Percentiles rank a stretch among this genome's conserved stretches.
These are phyloP conservation scores for Macquaria australasica DNA, from an alignment of 2,113 vertebrate species.

Conservation along the genomic window DNA sequence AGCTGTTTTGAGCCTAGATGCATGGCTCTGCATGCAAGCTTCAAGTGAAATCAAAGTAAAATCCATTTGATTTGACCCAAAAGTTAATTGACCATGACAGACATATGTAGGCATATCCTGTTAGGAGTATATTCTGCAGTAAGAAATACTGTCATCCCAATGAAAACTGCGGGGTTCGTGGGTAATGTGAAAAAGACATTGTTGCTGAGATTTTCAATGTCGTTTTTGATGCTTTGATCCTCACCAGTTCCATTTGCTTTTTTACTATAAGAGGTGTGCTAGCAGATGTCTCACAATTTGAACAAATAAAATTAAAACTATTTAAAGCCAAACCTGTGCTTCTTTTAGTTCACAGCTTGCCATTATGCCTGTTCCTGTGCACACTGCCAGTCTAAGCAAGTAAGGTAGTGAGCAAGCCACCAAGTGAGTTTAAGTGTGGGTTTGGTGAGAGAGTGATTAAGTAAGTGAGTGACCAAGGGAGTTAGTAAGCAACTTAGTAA, in stretches of 20 bases:
- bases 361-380: not conserved
- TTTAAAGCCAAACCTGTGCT: not conserved
- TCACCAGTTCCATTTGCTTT: not conserved
- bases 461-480: not conserved
- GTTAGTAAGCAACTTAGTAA: not conserved
- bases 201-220: no score
- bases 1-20: not conserved
- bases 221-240: not conserved
- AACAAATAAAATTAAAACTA: not conserved
- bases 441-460: not conserved
- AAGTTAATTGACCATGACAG: not conserved
- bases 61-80: not conserved
- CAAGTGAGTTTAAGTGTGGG: not conserved
- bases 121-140: not conserved
- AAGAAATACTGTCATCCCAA: not conserved
- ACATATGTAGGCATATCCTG: not conserved
- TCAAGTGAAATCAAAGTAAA: not conserved
- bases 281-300: not conserved
- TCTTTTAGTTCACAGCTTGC: not conserved
- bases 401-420: not conserved
- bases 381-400: not conserved
- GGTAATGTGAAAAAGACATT: no score
- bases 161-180: not conserved
- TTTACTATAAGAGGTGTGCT: no score
- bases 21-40: fast-evolving